A percentile compares a stretch with the other conserved stretches of the same genome.
Evolutionary conservation across 2,888 invertebrate species (phyloP).

Genomic region (Alloplasta piceator): DNA sequence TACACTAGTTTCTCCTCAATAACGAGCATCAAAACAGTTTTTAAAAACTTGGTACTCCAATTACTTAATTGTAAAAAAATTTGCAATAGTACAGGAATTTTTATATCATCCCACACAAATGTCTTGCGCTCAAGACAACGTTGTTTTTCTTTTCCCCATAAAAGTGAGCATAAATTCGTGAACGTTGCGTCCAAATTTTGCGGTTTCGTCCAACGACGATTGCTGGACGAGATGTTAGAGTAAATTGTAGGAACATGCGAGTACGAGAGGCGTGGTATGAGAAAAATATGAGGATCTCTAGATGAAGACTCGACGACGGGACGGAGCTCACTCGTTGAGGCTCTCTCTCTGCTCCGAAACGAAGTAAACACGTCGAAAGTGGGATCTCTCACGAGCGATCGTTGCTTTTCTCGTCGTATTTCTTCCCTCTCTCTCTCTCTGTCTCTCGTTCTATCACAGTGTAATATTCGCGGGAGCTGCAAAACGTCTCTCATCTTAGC

Average conservation of each 20-base stretch:
- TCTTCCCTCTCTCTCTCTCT: constrained; percentile 44
- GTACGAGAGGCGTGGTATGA: constrained; percentile 9
- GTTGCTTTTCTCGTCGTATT: constrained; percentile 37
- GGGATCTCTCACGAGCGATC: constrained; percentile 17
- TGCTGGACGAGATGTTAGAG: constrained; percentile 1
- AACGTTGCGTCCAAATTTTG: constrained; percentile 21
- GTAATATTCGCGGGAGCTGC: constrained; percentile 40
- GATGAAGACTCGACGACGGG: neutral
- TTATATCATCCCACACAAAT: neutral
- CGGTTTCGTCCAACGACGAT: constrained; percentile 19
- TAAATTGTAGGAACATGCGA: neutral
- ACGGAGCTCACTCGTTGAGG: neutral
- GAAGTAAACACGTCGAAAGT: constrained; percentile 57
- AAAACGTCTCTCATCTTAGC: constrained; percentile 35
- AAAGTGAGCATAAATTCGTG: no score
- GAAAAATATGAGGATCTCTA: neutral
- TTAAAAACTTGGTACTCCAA: no score
- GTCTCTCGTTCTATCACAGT: constrained; percentile 48
- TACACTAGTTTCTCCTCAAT: no score
- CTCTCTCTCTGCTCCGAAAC: constrained; percentile 3
- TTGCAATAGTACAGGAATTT: neutral
- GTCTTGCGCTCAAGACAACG: neutral
- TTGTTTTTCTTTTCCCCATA: neutral
- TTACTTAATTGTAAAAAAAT: neutral
- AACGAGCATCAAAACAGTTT: no score